These are phyloP conservation scores for Lysiphlebus fabarum DNA, from an alignment of 1,140 invertebrate species.

Conservation along the genomic window DNA sequence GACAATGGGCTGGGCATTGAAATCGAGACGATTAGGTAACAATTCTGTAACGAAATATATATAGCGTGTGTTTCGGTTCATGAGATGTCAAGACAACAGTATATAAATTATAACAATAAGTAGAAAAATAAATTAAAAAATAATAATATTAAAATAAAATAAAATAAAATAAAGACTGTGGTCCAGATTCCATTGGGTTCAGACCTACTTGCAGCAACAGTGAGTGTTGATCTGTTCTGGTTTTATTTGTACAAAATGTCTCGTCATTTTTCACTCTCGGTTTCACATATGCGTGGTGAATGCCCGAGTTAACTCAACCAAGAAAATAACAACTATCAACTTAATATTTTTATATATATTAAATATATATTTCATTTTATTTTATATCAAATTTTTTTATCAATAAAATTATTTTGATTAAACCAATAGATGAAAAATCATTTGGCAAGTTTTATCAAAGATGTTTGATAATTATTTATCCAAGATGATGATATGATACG, in stretches of 20 bases:
- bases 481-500: too few species aligned
- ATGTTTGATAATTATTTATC: too few species aligned
- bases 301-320: background rate
- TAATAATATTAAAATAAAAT: background rate
- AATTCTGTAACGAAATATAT: background rate
- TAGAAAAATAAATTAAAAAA: background rate
- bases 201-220: background rate
- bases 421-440: too few species aligned
- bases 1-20: background rate
- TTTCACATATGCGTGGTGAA: constrained; percentile 9
- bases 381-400: too few species aligned
- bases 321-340: too few species aligned
- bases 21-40: constrained; percentile 15
- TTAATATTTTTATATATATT: too few species aligned
- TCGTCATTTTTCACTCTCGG: constrained; percentile 9
- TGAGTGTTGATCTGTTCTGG: background rate
- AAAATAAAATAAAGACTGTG: background rate
- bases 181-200: background rate
- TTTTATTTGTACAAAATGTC: background rate
- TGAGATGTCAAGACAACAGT: background rate
- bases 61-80: constrained; percentile 12
- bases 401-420: too few species aligned
- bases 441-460: too few species aligned
- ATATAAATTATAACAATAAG: background rate
- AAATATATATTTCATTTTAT: too few species aligned